Conservation (phyloP, 92 coral and sea anemone genomes). For the Porites evermanni region DNA sequence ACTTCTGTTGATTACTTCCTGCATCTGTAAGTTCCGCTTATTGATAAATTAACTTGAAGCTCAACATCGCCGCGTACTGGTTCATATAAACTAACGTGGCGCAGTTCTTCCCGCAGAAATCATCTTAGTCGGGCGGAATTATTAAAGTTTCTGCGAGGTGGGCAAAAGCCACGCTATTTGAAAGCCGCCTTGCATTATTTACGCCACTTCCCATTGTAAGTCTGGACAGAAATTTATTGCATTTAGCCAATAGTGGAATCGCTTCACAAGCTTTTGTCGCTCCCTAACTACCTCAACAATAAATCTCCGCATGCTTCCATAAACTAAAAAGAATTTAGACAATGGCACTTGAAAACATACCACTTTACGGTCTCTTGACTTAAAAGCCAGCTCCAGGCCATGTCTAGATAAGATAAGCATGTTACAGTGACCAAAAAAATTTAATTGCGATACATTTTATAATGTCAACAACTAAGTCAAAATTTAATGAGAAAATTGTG, state of each 20-base stretch:
- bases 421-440: background rate
- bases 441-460: background rate
- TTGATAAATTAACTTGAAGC: too few relatives aligned
- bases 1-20: too few relatives aligned
- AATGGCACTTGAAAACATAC: background rate
- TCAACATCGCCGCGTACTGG: too few relatives aligned
- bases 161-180: background rate
- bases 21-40: too few relatives aligned
- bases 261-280: conserved; percentile 8
- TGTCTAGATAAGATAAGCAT: background rate
- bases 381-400: background rate
- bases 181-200: background rate
- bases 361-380: too few relatives aligned
- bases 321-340: background rate
- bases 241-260: background rate
- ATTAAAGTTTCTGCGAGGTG: background rate
- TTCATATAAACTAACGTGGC: too few relatives aligned
- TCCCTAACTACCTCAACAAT: background rate
- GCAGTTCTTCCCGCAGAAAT: too few relatives aligned
- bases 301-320: background rate
- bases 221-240: conserved; percentile 27
- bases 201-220: background rate
- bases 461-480: background rate
- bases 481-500: background rate
- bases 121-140: background rate